Evolutionary conservation across 2,888 invertebrate genomes (phyloP).

Genomic region (Hirtodrosophila duncani): DNA sequence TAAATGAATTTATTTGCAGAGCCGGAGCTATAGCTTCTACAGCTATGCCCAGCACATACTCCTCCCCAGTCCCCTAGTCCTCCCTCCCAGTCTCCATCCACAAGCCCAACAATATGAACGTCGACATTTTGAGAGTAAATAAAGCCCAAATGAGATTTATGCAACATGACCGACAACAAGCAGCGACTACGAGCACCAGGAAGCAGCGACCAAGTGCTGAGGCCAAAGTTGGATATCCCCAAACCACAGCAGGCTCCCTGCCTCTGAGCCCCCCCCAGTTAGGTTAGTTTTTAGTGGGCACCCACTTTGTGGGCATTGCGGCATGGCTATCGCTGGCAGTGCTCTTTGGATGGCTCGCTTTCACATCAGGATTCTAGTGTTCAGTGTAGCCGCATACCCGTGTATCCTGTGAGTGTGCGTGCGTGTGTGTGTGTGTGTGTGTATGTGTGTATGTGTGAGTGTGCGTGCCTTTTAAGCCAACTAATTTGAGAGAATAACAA

Average conservation of each 20-base stretch:
- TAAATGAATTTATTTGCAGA: conserved; percentile 73
- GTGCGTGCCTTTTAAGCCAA: conserved; percentile 65
- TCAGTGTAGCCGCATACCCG: too few relatives aligned
- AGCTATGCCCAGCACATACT: conserved; percentile 2
- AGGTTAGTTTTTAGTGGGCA: conserved; percentile 70
- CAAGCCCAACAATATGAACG: conserved; percentile 48
- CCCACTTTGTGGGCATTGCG: conserved; percentile 62
- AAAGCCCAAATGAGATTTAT: conserved; percentile 75
- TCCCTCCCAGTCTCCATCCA: conserved; percentile 5
- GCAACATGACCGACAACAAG: conserved; percentile 70
- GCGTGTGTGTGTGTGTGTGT: too few relatives aligned
- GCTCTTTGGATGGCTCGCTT: conserved; percentile 4
- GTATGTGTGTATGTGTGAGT: conserved; percentile 4
- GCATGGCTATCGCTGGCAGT: conserved; percentile 39
- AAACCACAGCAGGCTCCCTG: conserved; percentile 25
- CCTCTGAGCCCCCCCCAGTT: conserved; percentile 1
- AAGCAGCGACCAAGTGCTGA: conserved; percentile 63
- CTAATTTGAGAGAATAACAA: conserved; percentile 45
- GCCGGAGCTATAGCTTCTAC: background rate
- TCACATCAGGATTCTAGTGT: background rate
- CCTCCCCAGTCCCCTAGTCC: background rate
- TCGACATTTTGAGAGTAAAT: conserved; percentile 70
- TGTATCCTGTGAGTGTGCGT: too few relatives aligned
- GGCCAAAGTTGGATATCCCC: conserved; percentile 60
- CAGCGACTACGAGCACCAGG: conserved; percentile 16